Base-by-base conservation (phyloP, 1,140 invertebrate genomes). In the Drosophila virilis region DNA sequence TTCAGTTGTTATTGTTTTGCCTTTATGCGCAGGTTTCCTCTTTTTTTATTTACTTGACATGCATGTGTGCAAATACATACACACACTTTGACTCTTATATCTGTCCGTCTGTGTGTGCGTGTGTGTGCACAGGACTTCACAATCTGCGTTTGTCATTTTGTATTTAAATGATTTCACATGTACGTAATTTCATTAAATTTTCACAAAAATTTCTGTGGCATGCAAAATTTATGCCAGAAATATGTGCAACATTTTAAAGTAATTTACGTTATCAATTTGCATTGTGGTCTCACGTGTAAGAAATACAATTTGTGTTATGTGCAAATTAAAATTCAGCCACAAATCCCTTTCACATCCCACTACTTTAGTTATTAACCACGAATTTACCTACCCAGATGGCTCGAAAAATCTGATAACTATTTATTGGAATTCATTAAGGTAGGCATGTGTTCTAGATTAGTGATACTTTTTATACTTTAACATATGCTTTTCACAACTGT, bases 231-330 rank as follows among this genome's bases (percentile, higher is more conserved):
- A 89, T 83, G 84, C 84, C 80, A 73, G 60, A 80, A 89, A 89
- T 89, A 88, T 88, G 51, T 74, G n/a, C 48, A 75, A 67, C 58
- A 89, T 89, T 88, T 89, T 65, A 54, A 84, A 84, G 84, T 65
- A 70, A 73, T 68, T 68, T 64, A 51, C 60, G 22, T 66, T 57
- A 67, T 35, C 61, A 61, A 54, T 75, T 71, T 59, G 55, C 35
- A 40, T 71, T 75, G 68, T 17, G 73, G 59, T 58, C 64, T 68
- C 64, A 50, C 55, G 17, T 57, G 54, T 61, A 60, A 73, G 62
- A 54, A 60, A 60, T 48, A 45, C 54, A 43, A 35, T 61, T 43
- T 48, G 12, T 51, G 35, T 62, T 50, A 65, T 54, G 45, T 55
- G 48, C 15, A 43, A 51, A 54, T 46, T 70, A 28, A 38, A 62